Evolutionary conservation across 2,797 vertebrate species (phyloP), one percentile per base, ranked within the genome.

Genomic region (Dicrostonyx torquatus): DNA sequence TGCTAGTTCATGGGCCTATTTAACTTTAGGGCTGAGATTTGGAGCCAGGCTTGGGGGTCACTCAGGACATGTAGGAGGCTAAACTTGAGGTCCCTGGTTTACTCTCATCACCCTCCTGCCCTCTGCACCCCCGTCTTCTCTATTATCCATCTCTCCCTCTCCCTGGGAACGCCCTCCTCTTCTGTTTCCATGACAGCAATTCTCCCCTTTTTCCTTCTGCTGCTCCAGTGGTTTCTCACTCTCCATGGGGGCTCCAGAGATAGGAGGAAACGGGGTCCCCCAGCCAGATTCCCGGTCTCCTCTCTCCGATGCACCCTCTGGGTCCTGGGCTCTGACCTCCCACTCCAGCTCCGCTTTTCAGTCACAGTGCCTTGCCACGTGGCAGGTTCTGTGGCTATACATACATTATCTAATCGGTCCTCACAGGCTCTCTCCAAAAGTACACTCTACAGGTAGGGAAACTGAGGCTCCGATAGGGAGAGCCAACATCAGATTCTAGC

Each of bases 101-200:
- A 75, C 64, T 92, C 76, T 40, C 66, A 15, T 90, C 82, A 34
- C 77, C 87, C 72, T 96, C 83, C 84, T 93, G 93, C 76, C 94
- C 94, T 88, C 94, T 94, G 83, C 48, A 92, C 87, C 79, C 60
- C 88, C 95, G 70, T 29, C 60, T 37, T 89, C 85, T 91, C 78
- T 73, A 53, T 86, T 92, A 92, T 60, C 92, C 94, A 80, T 97
- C 96, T 95, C 90, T 93, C 91, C 89, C 94, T 94, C 97, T 89
- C 64, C 40, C 89, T 83, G 77, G 96, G 91, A 95, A 96, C 94
- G 37, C 96, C 97, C 92, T 91, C 96, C 96, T 94, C 96, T 95
- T 95, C 93, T n/a, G 96, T 97, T 96, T 95, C 97, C 94, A 95
- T 97, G 90, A 93, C 92, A 97, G 26, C 97, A 83, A 68, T 80